A percentile compares a stretch with the other conserved stretches of the same genome.
These are phyloP conservation scores for Microctenopoma steveboyesi DNA, from an alignment of 2,797 vertebrate genomes.

Conservation along the genomic window DNA sequence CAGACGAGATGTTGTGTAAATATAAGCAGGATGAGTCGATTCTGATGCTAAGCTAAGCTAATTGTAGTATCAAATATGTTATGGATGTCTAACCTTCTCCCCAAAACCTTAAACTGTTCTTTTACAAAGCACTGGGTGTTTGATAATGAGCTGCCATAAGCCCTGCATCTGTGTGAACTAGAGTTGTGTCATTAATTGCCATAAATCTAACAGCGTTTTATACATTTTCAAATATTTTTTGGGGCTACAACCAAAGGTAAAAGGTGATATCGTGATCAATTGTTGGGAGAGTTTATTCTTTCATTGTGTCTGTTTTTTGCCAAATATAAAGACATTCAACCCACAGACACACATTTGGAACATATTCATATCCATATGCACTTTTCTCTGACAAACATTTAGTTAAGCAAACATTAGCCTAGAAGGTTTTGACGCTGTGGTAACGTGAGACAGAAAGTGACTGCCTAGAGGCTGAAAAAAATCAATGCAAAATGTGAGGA, in stretches of 20 bases:
- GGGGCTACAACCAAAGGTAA: too few relatives aligned
- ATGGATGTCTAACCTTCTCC: neutral
- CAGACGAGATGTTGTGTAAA: neutral
- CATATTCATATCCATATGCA: too few relatives aligned
- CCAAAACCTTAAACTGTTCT: neutral
- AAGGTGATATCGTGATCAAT: too few relatives aligned
- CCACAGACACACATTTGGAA: too few relatives aligned
- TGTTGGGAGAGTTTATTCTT: too few relatives aligned
- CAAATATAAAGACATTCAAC: neutral
- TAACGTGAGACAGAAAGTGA: constrained; percentile 5
- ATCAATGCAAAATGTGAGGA: constrained; percentile 14
- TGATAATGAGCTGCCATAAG: neutral
- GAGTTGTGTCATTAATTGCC: neutral
- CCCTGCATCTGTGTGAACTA: neutral
- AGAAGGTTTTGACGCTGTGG: neutral
- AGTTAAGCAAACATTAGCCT: neutral
- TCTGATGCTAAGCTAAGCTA: neutral
- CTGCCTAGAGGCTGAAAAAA: constrained; percentile 5
- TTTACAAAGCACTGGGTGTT: too few relatives aligned
- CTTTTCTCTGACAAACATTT: neutral
- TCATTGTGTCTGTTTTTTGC: too few relatives aligned
- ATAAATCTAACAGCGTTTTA: too few relatives aligned
- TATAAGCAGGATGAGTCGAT: neutral
- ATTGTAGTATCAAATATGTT: too few relatives aligned
- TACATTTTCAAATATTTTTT: too few relatives aligned